Percentiles rank a stretch among this genome's conserved stretches.
Evolutionary conservation across 2,113 vertebrate genomes (phyloP).

Genomic region (Calcarius ornatus): DNA sequence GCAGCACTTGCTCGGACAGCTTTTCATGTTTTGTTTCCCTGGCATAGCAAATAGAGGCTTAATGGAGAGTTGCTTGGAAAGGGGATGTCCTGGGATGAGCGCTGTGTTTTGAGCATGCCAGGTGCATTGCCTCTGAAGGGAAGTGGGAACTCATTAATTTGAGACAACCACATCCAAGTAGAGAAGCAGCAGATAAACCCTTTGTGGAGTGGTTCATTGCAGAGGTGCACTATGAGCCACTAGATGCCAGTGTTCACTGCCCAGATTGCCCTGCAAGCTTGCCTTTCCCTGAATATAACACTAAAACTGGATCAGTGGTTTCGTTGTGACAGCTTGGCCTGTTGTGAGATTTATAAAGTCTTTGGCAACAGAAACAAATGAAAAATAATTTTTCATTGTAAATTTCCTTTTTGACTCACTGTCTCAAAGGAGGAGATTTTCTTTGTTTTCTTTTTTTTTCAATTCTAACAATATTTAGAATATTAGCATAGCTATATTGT

Average conservation of each 20-base stretch:
- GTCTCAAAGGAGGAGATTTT: background rate
- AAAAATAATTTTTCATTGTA: background rate
- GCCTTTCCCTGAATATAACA: background rate
- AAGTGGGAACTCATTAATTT: background rate
- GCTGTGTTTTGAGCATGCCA: background rate
- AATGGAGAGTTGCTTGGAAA: background rate
- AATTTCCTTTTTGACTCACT: background rate
- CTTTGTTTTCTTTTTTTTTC: background rate
- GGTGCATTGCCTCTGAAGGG: background rate
- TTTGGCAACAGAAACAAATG: background rate
- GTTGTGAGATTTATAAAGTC: background rate
- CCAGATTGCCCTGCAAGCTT: background rate
- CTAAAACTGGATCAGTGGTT: background rate
- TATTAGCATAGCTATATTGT: background rate
- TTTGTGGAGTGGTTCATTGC: background rate
- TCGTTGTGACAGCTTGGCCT: background rate
- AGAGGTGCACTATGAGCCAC: background rate
- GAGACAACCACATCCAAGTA: background rate
- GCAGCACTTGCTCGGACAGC: background rate
- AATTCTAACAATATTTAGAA: background rate
- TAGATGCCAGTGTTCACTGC: conserved; percentile 11
- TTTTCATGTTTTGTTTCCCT: background rate
- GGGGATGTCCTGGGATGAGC: background rate
- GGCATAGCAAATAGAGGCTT: background rate
- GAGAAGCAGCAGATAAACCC: background rate